Conservation (phyloP, 2,888 invertebrate species). For the Zaprionus bogoriensis region DNA sequence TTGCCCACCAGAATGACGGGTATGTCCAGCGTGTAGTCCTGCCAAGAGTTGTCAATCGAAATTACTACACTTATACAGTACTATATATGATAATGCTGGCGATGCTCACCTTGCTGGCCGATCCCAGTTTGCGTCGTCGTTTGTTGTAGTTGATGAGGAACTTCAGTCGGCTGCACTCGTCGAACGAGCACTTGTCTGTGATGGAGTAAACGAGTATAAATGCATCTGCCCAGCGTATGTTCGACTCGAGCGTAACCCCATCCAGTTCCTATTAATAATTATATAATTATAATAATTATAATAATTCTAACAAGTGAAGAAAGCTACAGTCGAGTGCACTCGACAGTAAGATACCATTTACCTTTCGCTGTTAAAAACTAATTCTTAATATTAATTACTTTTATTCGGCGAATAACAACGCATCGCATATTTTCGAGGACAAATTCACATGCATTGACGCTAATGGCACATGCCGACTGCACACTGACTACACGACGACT, state of each 20-base stretch:
- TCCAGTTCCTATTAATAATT: constrained; percentile 85
- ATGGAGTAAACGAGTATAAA: constrained; percentile 94
- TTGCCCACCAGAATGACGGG: constrained; percentile 93
- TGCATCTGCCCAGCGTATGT: constrained; percentile 94
- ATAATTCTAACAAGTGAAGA: not conserved
- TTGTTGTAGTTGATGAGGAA: constrained; percentile 92
- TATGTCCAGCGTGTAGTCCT: constrained; percentile 87
- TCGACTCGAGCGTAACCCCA: constrained; percentile 88
- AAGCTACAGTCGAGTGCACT: too few relatives aligned
- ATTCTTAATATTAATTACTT: too few relatives aligned
- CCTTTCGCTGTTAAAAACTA: too few relatives aligned
- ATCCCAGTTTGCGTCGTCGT: constrained; percentile 86
- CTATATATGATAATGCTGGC: not conserved
- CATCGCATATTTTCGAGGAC: too few relatives aligned
- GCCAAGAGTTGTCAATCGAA: constrained; percentile 34
- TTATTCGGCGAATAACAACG: too few relatives aligned
- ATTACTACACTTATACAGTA: not conserved
- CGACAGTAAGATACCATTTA: too few relatives aligned
- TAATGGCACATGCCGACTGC: too few relatives aligned
- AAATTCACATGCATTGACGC: too few relatives aligned
- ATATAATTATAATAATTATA: not conserved
- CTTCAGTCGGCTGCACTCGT: constrained; percentile 91
- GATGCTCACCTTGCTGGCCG: constrained; percentile 84
- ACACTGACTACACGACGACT: too few relatives aligned
- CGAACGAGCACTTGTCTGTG: constrained; percentile 94